Base-by-base conservation (phyloP, 1,140 invertebrate species). In the Gryon sp. region DNA sequence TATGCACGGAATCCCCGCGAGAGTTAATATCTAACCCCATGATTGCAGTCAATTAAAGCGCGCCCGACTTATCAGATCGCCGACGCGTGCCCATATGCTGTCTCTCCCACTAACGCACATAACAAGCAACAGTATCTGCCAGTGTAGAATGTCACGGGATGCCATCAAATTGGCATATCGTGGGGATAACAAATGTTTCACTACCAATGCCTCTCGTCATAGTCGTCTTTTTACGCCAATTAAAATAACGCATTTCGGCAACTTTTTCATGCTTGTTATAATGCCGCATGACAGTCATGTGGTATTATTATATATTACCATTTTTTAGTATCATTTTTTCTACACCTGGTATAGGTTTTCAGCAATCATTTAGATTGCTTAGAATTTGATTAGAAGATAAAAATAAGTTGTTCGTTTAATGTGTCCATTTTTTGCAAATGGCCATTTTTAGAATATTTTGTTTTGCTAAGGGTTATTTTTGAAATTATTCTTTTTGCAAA, bases 51-150 rank as follows among this genome's bases (percentile, higher is more conserved):
- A 82, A 87, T 87, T 82, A 83, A 82, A 82, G 82, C 43, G 48
- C 59, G 70, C 38, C 46, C 46, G 62, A 45, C 52, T 82, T 87
- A 87, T 87, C 86, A 81, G 84, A 86, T 86, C 79, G 53, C 59
- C 59, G 82, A 63, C 84, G 78, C 84, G 85, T 87, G 86, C 82
- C 86, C 86, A 87, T 86, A 85, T 87, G 86, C 79, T 70, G 75
- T 76, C 74, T 81, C 74, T 76, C 66, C 80, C 78, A n/a, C n/a
- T n/a, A n/a, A n/a, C 80, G 80, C 82, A 80, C 80, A 80, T 57
- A 62, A 65, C 50, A 26, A 50, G 26, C 11, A n/a, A 7, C 16
- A 6, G 20, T 50, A 62, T 66, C 55, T 50, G 36, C 46, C n/a
- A n/a, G 22, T n/a, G 18, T 66, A 36, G 63, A 43, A 15, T 55